phyloP scores from a whole-genome alignment of 2,797 vertebrate species.

The Chromis chromis region DNA sequence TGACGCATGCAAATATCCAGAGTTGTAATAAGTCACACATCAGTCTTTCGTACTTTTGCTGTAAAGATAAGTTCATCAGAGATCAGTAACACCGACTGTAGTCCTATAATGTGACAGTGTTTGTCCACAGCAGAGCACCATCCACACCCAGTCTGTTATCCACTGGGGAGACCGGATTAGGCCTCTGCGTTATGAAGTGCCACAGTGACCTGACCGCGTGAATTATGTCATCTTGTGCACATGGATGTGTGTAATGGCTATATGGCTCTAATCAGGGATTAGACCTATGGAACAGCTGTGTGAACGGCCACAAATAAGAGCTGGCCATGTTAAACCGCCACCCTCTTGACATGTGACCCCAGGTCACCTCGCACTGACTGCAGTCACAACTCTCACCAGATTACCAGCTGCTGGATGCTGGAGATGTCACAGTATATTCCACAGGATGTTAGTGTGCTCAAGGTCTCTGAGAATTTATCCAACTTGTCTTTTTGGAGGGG shows the following conservation, averaged over 20 bases:
- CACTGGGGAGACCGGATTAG: slow-evolving; percentile 29
- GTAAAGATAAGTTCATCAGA: neutral
- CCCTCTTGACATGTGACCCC: slow-evolving; percentile 33
- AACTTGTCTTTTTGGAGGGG: neutral
- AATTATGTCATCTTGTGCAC: slow-evolving; percentile 25
- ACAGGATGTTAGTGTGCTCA: neutral
- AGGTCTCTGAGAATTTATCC: slow-evolving; percentile 17
- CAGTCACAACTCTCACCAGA: slow-evolving; percentile 23
- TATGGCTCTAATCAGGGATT: slow-evolving; percentile 56
- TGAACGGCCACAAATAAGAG: slow-evolving; percentile 43
- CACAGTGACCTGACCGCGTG: slow-evolving; percentile 4
- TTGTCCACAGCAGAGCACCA: neutral
- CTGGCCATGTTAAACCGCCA: slow-evolving; percentile 33
- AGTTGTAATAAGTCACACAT: neutral
- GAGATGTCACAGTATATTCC: slow-evolving; percentile 4
- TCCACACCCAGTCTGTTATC: slow-evolving; percentile 40
- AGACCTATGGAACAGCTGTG: slow-evolving; percentile 62
- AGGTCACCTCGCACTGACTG: slow-evolving; percentile 4
- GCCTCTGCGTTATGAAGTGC: slow-evolving; percentile 40
- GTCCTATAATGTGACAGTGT: slow-evolving; percentile 15
- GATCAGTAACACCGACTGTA: slow-evolving; percentile 4
- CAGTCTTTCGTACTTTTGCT: neutral
- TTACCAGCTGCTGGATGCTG: slow-evolving; percentile 22
- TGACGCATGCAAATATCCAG: neutral
- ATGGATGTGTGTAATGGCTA: slow-evolving; percentile 37